Conservation (phyloP, 1,140 invertebrate species). For the Plutomurus gul region DNA sequence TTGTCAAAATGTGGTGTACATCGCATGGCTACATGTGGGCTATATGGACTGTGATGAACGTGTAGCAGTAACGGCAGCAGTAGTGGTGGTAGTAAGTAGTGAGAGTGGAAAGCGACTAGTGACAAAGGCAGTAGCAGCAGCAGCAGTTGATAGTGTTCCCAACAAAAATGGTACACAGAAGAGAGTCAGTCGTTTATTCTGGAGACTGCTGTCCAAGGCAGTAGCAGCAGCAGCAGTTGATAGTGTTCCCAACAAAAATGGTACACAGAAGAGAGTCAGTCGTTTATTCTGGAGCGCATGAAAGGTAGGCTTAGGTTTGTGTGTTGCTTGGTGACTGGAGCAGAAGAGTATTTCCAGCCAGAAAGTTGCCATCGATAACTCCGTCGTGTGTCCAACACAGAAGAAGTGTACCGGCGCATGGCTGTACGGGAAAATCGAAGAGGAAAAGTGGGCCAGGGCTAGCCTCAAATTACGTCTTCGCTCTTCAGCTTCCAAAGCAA, state of each 20-base stretch:
- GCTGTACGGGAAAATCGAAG: constrained; percentile 49
- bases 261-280: background rate
- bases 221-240: background rate
- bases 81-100: too few species aligned
- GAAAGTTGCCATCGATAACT: constrained; percentile 26
- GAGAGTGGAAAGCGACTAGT: too few species aligned
- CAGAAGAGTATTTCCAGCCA: constrained; percentile 16
- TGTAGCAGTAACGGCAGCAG: too few species aligned
- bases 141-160: too few species aligned
- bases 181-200: background rate
- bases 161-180: too few species aligned
- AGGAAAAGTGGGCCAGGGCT: constrained; percentile 52
- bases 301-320: background rate
- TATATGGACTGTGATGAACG: too few species aligned
- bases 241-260: background rate
- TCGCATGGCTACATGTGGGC: too few species aligned
- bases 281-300: background rate
- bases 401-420: constrained; percentile 44
- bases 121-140: background rate
- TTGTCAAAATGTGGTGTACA: too few species aligned
- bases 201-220: background rate
- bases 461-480: constrained; percentile 44
- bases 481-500: constrained; percentile 18
- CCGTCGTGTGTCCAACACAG: background rate
- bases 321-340: constrained; percentile 16